Evolutionary conservation across 37 sponge, comb jelly and placozoan species (phyloP).

Genomic region (Halichondria panicea): DNA sequence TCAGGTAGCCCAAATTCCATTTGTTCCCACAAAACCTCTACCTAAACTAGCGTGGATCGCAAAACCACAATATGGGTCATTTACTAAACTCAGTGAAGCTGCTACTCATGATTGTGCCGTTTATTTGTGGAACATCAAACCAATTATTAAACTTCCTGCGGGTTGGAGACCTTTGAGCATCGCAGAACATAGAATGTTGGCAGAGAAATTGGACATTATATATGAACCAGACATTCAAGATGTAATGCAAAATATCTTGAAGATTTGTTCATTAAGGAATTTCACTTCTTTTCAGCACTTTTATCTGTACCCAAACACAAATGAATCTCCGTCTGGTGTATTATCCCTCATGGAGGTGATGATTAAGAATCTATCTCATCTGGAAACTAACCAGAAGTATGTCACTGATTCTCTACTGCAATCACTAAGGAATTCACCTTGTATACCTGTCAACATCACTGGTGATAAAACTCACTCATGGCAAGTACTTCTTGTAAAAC

Average conservation of each 20-base stretch:
- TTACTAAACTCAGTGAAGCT: too few species aligned
- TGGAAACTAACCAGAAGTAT: background rate
- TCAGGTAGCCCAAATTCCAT: slow-evolving; percentile 24
- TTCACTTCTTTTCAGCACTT: slow-evolving; percentile 18
- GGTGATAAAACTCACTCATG: background rate
- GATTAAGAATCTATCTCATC: slow-evolving; percentile 2
- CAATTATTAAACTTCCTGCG: slow-evolving; percentile 22
- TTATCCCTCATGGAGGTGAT: slow-evolving; percentile 3
- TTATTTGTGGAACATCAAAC: slow-evolving; percentile 58
- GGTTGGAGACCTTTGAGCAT: background rate
- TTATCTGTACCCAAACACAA: slow-evolving; percentile 4
- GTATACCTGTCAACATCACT: slow-evolving; percentile 36
- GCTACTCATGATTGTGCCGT: background rate
- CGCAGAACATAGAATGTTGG: too few species aligned
- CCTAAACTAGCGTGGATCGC: slow-evolving; percentile 32
- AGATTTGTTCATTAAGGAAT: slow-evolving; percentile 7
- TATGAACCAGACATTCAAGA: slow-evolving; percentile 1
- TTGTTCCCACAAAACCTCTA: slow-evolving; percentile 14
- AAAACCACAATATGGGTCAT: too few species aligned
- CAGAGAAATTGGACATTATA: slow-evolving; percentile 9
- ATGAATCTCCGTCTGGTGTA: background rate
- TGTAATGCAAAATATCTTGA: slow-evolving; percentile 42
- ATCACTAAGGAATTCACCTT: slow-evolving; percentile 11
- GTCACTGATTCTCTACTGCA: background rate
- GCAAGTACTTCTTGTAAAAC: slow-evolving; percentile 40